Evolutionary conservation across 2,113 vertebrate genomes (phyloP).

Genomic region (Ornithorhynchus anatinus): DNA sequence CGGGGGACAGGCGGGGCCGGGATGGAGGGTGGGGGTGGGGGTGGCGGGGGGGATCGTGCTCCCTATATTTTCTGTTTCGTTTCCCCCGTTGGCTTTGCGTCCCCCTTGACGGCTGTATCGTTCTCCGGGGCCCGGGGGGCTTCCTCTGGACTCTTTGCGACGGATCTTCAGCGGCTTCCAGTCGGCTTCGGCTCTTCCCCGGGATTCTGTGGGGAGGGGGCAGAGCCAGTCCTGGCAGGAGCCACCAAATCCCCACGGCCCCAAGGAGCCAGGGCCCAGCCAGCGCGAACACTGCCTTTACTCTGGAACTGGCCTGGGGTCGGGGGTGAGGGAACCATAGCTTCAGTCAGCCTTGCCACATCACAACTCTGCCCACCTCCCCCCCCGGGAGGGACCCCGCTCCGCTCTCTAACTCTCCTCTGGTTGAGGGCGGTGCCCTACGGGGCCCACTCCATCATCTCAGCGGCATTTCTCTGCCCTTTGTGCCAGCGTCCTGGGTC

Average conservation of each 20-base stretch:
- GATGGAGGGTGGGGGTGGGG: background rate
- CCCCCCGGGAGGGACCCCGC: slow-evolving; percentile 15
- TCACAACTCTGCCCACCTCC: slow-evolving; percentile 32
- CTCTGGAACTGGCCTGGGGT: slow-evolving; percentile 18
- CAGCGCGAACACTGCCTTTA: slow-evolving; percentile 44
- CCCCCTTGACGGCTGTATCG: slow-evolving; percentile 12
- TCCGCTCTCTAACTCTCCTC: background rate
- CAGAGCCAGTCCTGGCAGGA: slow-evolving; percentile 41
- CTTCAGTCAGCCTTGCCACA: background rate
- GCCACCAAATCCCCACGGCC: slow-evolving; percentile 15
- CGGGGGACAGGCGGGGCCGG: slow-evolving; percentile 20
- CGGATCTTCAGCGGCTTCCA: slow-evolving; percentile 40
- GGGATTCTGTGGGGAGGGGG: too few species aligned
- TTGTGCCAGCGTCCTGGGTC: slow-evolving; percentile 38
- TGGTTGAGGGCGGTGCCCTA: slow-evolving; percentile 13
- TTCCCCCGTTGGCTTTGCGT: background rate
- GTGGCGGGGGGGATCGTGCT: background rate
- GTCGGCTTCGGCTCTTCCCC: slow-evolving; percentile 29
- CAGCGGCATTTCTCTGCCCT: slow-evolving; percentile 33
- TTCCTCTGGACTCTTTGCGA: slow-evolving; percentile 7
- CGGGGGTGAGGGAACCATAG: slow-evolving; percentile 4
- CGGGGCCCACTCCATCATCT: slow-evolving; percentile 5
- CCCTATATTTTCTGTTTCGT: background rate
- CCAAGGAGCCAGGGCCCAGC: slow-evolving; percentile 18
- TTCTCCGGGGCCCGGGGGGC: slow-evolving; percentile 19